phyloP scores from a whole-genome alignment of 1,140 invertebrate species.

The Tetramorium simillimum region DNA sequence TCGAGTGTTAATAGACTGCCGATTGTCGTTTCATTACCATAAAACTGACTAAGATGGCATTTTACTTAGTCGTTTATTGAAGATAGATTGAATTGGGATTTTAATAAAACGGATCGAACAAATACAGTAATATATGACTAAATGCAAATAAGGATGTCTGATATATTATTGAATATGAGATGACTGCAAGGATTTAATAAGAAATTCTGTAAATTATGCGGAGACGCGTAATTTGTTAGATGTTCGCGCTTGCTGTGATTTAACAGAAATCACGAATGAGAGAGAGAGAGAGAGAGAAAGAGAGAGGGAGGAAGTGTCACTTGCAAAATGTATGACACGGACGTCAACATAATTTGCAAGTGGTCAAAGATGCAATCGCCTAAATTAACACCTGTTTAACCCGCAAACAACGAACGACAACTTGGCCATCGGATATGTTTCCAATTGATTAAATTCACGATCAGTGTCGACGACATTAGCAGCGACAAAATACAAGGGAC shows the following conservation, averaged over 20 bases:
- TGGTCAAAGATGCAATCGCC: background rate
- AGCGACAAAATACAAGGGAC: background rate
- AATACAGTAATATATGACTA: background rate
- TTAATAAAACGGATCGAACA: background rate
- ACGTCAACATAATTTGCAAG: background rate
- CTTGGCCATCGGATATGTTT: background rate
- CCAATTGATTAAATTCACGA: background rate
- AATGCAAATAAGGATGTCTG: background rate
- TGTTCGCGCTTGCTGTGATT: background rate
- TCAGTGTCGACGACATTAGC: constrained; percentile 6
- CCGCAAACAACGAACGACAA: background rate
- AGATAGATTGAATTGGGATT: background rate
- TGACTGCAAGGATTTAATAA: background rate
- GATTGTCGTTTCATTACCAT: background rate
- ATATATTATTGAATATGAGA: background rate
- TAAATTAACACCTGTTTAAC: background rate
- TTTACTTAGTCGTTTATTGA: background rate
- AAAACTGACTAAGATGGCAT: background rate
- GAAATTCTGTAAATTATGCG: background rate
- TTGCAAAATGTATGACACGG: background rate
- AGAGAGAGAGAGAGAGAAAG: background rate
- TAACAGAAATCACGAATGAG: background rate
- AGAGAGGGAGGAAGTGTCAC: no score
- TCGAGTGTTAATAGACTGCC: background rate
- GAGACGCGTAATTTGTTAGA: background rate